Conservation (phyloP, 2,113 vertebrate species). For the Campylomormyrus tamandua region DNA sequence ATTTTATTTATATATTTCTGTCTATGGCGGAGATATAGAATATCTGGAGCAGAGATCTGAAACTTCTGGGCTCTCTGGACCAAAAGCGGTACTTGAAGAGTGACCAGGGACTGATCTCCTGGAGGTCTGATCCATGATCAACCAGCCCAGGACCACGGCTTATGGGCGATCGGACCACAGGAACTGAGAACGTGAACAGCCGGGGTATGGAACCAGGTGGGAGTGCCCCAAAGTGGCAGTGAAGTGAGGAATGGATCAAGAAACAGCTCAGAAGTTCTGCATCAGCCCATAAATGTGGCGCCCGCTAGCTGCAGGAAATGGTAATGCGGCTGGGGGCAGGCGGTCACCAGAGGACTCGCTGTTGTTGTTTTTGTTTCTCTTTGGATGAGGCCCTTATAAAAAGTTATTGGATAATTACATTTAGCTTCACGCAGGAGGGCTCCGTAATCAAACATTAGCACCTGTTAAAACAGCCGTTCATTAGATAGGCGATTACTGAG, state of each 20-base stretch:
- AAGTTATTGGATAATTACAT: slow-evolving; percentile 46
- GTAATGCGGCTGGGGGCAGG: slow-evolving; percentile 1
- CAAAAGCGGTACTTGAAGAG: slow-evolving; percentile 16
- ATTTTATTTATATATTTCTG: background rate
- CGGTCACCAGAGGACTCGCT: slow-evolving; percentile 38
- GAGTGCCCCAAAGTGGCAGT: background rate
- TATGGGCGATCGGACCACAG: background rate
- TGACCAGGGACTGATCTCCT: slow-evolving; percentile 22
- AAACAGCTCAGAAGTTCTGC: background rate
- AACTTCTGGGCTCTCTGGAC: too few relatives aligned
- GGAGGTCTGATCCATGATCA: background rate
- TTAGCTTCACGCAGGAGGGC: slow-evolving; percentile 29
- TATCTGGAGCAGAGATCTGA: background rate
- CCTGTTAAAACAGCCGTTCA: slow-evolving; percentile 52
- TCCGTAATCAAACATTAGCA: slow-evolving; percentile 36
- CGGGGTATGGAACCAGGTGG: background rate
- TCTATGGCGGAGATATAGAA: background rate
- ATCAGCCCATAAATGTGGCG: background rate
- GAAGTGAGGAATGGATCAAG: background rate
- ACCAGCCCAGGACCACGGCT: background rate
- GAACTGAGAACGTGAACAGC: background rate
- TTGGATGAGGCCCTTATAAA: slow-evolving; percentile 42
- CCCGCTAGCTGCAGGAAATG: background rate
- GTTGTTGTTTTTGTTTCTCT: slow-evolving; percentile 39
- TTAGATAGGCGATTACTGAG: slow-evolving; percentile 10